Percentiles rank a stretch among this genome's conserved stretches.
phyloP scores from a whole-genome alignment of 1,140 invertebrate genomes.

The Drosophila ogumai region DNA sequence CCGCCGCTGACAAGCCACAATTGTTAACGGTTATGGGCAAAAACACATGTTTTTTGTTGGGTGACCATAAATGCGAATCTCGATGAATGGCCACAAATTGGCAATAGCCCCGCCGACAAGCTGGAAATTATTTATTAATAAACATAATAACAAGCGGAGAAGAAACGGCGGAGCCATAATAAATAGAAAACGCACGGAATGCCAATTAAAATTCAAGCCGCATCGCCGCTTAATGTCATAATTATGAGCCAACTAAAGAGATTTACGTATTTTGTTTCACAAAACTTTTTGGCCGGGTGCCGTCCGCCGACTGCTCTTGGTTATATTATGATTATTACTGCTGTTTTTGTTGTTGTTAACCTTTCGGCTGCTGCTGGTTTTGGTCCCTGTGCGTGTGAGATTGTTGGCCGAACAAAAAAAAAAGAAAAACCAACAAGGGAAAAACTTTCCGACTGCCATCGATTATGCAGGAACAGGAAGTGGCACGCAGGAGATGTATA shows the following conservation, averaged over 20 bases:
- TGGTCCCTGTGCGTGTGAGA: conserved; percentile 53
- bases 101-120: conserved; percentile 21
- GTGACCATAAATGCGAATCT: conserved; percentile 57
- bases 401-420: conserved; percentile 41
- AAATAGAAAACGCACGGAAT: conserved; percentile 52
- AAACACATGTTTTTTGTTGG: conserved; percentile 58
- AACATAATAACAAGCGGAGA: conserved; percentile 57
- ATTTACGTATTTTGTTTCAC: conserved; percentile 81
- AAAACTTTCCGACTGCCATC: conserved; percentile 52
- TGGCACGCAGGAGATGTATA: conserved; percentile 34
- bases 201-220: conserved; percentile 80
- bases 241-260: conserved; percentile 83
- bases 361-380: conserved; percentile 16
- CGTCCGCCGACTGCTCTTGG: conserved; percentile 30
- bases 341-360: conserved; percentile 7
- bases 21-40: conserved; percentile 44
- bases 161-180: conserved; percentile 29
- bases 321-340: conserved; percentile 45
- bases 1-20: conserved; percentile 41
- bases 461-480: conserved; percentile 66
- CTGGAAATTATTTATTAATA: conserved; percentile 78
- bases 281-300: conserved; percentile 58
- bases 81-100: conserved; percentile 66
- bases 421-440: conserved; percentile 5
- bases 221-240: conserved; percentile 82